These are phyloP conservation scores for Drosophila bunnanda DNA, from an alignment of 2,888 invertebrate species.

Conservation along the genomic window DNA sequence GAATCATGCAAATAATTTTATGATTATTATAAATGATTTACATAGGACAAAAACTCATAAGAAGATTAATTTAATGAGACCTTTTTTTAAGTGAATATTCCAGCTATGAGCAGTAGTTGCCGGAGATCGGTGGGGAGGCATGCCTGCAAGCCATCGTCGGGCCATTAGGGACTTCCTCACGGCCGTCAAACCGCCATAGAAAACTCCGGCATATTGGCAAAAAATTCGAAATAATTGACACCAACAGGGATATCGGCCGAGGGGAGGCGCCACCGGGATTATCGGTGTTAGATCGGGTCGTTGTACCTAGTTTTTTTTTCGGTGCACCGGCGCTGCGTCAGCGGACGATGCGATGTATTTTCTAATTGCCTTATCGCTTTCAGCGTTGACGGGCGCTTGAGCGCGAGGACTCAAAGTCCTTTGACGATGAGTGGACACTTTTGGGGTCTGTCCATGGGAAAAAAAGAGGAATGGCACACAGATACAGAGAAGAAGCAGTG, in stretches of 20 bases:
- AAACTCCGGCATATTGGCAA: constrained; percentile 55
- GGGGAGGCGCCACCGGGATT: background rate
- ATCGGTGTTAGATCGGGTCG: constrained; percentile 29
- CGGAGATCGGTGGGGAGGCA: constrained; percentile 22
- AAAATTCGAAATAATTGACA: constrained; percentile 44
- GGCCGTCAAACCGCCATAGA: constrained; percentile 35
- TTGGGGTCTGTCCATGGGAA: constrained; percentile 44
- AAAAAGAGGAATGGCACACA: constrained; percentile 22
- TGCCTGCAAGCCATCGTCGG: constrained; percentile 64
- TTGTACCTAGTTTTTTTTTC: constrained; percentile 24
- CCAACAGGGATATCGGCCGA: constrained; percentile 38
- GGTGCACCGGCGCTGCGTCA: constrained; percentile 39
- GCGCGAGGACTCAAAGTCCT: constrained; percentile 69
- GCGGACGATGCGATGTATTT: constrained; percentile 41
- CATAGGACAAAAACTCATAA: too few relatives aligned
- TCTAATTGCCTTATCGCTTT: constrained; percentile 83
- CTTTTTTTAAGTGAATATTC: constrained; percentile 2
- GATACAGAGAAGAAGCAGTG: constrained; percentile 32
- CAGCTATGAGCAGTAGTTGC: constrained; percentile 12
- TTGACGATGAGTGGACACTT: constrained; percentile 76
- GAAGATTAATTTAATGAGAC: too few relatives aligned
- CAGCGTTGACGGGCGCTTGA: constrained; percentile 70
- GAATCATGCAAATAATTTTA: too few relatives aligned
- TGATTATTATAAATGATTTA: background rate
- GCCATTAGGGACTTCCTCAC: constrained; percentile 60